Evolutionary conservation across 2,888 invertebrate genomes (phyloP).

Genomic region (Altica lythri): DNA sequence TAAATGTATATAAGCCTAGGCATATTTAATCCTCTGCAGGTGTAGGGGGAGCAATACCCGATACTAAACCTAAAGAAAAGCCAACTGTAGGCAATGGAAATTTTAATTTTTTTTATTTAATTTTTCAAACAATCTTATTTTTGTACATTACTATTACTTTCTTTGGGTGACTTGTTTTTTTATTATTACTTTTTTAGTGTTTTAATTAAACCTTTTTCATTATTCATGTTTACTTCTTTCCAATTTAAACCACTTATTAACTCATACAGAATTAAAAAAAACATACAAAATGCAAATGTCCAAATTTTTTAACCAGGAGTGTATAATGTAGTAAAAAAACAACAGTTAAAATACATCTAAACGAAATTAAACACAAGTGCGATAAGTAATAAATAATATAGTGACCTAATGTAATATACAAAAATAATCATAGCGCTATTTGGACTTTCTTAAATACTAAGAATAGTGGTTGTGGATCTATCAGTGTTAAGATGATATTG

Average conservation of each 20-base stretch:
- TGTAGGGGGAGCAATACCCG: not conserved
- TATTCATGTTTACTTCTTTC: not conserved
- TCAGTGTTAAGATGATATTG: too few relatives aligned
- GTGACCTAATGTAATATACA: too few relatives aligned
- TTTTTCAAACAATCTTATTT: not conserved
- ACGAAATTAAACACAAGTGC: too few relatives aligned
- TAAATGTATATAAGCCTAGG: not conserved
- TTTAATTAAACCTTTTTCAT: not conserved
- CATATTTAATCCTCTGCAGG: not conserved
- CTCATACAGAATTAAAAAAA: not conserved
- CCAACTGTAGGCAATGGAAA: not conserved
- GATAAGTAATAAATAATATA: too few relatives aligned
- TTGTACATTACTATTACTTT: not conserved
- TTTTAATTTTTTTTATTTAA: not conserved
- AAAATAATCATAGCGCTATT: too few relatives aligned
- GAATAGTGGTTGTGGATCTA: too few relatives aligned
- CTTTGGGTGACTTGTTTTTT: not conserved
- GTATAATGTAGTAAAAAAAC: too few relatives aligned
- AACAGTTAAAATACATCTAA: too few relatives aligned
- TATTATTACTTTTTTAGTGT: conserved; percentile 8
- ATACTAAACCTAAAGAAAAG: not conserved
- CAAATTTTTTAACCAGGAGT: not conserved
- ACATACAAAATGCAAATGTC: too few relatives aligned
- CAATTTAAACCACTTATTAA: not conserved
- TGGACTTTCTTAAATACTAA: too few relatives aligned